Base-by-base conservation (phyloP, 2,888 invertebrate genomes). In the Nowickia ferox region DNA sequence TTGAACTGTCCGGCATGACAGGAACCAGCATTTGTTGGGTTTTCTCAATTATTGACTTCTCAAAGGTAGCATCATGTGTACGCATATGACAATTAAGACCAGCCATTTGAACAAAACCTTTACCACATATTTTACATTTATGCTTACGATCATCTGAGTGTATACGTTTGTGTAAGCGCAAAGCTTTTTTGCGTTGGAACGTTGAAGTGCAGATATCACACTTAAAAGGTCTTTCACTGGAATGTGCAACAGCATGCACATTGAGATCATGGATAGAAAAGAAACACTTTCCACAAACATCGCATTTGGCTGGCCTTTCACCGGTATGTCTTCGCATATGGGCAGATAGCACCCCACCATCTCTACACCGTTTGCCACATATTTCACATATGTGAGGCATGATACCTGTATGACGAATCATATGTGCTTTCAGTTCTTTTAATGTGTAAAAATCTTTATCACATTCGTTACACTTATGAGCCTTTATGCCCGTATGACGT, bases 71-170 rank as follows among this genome's bases (percentile, higher is more conserved):
- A 75, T 88, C 87, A 69, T 91, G 91, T 11, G 90, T 90, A 22
- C 91, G 89, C 89, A 91, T 90, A 63, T 92, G 92, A 0, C 92
- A 90, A 84, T 91, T 91, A 0, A 92, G 86, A 4, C 92, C 92
- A 3, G 91, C 91, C 1, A 91, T 90, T 80, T 92, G 92, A 0
- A 92, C 90, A 87, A 92, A 92, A 1, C 89, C 86, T 83, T 92
- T 92, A n/a, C 88, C 88, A 79, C 92, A 92, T 22, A 92, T 84
- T 75, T 90, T 91, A 72, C 92, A 92, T 22, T 88, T 88, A 82
- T 92, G 91, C 76, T 90, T 91, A 1, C 91, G 91, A 48, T 90
- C 88, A 40, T 89, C 90, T 8, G 90, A 90, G 77, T 92, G 92
- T 3, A 92, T 87, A 19, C 90, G 88, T 76, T 91, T 91, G 63